A percentile compares a stretch with the other conserved stretches of the same genome.
Conservation (phyloP, 2,113 vertebrate species). For the Ia io region DNA sequence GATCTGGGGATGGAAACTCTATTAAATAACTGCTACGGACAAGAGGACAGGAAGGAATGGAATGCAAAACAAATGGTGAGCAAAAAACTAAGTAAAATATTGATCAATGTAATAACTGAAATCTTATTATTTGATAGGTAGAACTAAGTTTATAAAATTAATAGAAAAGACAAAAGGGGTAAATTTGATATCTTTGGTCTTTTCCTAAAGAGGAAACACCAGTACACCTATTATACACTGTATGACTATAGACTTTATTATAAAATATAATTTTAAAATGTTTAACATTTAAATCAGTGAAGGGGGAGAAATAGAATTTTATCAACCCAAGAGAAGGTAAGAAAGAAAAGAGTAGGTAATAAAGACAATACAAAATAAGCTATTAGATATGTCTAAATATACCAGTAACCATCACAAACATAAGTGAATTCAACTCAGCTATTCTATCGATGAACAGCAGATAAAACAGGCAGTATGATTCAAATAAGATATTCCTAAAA, state of each 20-base stretch:
- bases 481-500: neutral
- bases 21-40: neutral
- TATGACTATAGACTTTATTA: neutral
- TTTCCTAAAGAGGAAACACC: neutral
- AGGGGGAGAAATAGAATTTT: neutral
- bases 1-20: neutral
- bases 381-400: neutral
- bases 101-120: neutral
- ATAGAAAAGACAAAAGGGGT: neutral
- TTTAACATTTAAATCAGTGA: slow-evolving; percentile 20
- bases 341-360: neutral
- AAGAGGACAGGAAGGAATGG: neutral
- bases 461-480: neutral
- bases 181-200: neutral
- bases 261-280: slow-evolving; percentile 16
- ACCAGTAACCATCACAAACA: neutral
- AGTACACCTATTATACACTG: neutral
- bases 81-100: neutral
- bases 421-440: neutral
- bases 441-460: neutral
- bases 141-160: neutral
- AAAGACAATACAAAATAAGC: neutral
- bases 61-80: neutral
- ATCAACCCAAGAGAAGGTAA: neutral
- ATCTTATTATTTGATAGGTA: neutral